Base-by-base conservation (phyloP, 2,113 vertebrate genomes). In the Callospermophilus lateralis region DNA sequence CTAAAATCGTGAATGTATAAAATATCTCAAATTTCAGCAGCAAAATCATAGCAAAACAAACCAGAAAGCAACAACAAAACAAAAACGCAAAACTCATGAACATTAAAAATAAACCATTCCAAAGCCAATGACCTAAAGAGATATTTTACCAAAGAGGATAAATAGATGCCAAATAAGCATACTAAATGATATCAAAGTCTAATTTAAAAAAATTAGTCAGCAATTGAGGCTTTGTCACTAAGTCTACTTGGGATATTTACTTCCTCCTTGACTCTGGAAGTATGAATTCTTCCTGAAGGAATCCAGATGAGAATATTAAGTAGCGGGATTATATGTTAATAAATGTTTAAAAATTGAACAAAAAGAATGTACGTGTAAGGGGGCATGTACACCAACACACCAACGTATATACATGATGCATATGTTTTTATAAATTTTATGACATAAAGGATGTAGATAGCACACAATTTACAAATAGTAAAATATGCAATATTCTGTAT, bases 271-370 rank as follows among this genome's bases (percentile, higher is more conserved):
- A 65, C 30, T 55, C 24, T 37, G 28, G 13, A 6, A 0, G 12
- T 34, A 0, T 12, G 6, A 8, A 20, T 87, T 68, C 19, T 79
- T 72, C 7, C 72, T 24, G 24, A 48, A 30, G 45, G 16, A 68
- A 58, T 58, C 30, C 77, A 67, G 13, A 39, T 65, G 12, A 73
- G 20, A 51, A 51, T 68, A 0, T 24, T 37, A 72, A 55, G 19
- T 88, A 83, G 28, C 8, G 12, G 34, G 5, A 48, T 48, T 13
- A 68, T 2, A 63, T 65, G 6, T 79, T 63, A 34, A 19, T 39
- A 72, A 84, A 73, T 39, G 20, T 58, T 84, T 72, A 78, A 94
- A 68, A 55, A 67, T 37, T 94, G 78, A 92, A 55, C n/a, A 70
- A 79, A n/a, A 55, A n/a, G 20, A 6, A 45, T 81, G 39, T 26